phyloP scores from a whole-genome alignment of 1,140 invertebrate genomes.

The Psilanteris sp. region DNA sequence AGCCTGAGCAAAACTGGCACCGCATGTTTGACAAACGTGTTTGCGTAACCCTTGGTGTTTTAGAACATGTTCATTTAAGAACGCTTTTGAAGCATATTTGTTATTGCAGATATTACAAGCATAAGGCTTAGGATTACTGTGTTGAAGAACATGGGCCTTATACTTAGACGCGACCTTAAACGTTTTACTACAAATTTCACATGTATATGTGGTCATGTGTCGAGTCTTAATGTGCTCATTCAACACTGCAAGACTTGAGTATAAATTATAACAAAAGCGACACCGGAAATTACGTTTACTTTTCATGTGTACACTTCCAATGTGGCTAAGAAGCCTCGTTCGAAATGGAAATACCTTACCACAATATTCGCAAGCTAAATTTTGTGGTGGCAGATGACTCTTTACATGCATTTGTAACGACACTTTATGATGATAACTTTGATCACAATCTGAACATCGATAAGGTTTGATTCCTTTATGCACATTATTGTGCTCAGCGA shows the following conservation, averaged over 20 bases:
- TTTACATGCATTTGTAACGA: slow-evolving; percentile 78
- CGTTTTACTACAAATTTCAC: slow-evolving; percentile 76
- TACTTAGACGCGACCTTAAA: slow-evolving; percentile 77
- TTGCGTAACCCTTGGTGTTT: slow-evolving; percentile 78
- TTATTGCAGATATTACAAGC: slow-evolving; percentile 77
- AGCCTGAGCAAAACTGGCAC: slow-evolving; percentile 77
- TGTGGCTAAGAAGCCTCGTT: slow-evolving; percentile 76
- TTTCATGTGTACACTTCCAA: slow-evolving; percentile 78
- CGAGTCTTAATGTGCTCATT: slow-evolving; percentile 78
- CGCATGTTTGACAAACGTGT: slow-evolving; percentile 76
- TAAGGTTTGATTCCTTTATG: slow-evolving; percentile 78
- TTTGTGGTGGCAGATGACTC: slow-evolving; percentile 77
- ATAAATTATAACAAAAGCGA: slow-evolving; percentile 78
- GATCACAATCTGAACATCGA: slow-evolving; percentile 74
- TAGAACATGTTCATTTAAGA: slow-evolving; percentile 76
- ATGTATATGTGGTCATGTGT: slow-evolving; percentile 76
- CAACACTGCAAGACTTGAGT: slow-evolving; percentile 76
- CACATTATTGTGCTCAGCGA: slow-evolving; percentile 78
- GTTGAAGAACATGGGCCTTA: slow-evolving; percentile 76
- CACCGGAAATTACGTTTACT: slow-evolving; percentile 77
- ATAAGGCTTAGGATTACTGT: slow-evolving; percentile 78
- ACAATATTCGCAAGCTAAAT: slow-evolving; percentile 78
- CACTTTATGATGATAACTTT: slow-evolving; percentile 78
- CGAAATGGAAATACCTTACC: slow-evolving; percentile 78
- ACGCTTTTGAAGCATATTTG: slow-evolving; percentile 78